Evolutionary conservation across 2,113 vertebrate genomes (phyloP), one percentile per base, ranked within the genome.

Genomic region (Osmerus eperlanus): DNA sequence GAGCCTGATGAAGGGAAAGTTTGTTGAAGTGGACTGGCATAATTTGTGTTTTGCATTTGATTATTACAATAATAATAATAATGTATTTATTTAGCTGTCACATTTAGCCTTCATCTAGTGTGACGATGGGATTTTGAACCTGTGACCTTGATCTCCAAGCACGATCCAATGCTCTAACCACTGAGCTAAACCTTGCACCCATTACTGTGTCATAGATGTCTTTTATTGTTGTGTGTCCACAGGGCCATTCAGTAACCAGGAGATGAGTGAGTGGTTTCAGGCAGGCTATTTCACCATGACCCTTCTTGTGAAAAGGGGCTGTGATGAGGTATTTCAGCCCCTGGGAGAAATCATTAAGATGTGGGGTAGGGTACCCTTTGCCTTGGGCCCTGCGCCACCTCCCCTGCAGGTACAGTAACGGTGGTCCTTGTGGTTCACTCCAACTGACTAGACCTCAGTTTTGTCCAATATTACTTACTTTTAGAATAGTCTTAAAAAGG

Each of bases 211-310:
- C 7, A 47, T 36, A 7, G 6, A 6, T 36, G 9, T 1, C 41
- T 25, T 8, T 18, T 63, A 2, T 53, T 1, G 71, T 21, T 59
- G 29, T 75, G 56, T 5, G 83, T 1, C 81, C 81, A 14, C 83
- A 99, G 97, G 97, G 91, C 97, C 97, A 0, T 99, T 99, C 90
- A 96, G 90, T 85, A 99, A 98, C 88, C 96, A 94, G 65, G 96
- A 99, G 89, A 99, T 98, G 97, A 88, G 95, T 0, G 97, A 98
- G 82, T 99, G 97, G 97, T 99, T 98, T 88, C 97, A 99, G 88
- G 97, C 96, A 5, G 97, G 97, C 21, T 99, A 99, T 82, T 99
- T 99, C 81, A 96, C 97, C 1, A 96, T 99, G 95, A 96, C 95
- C 0, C 89, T 99, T 47, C 84, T 98, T 80, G 95, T 99, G 73